Evolutionary conservation across 2,113 vertebrate species (phyloP), one percentile per base, ranked within the genome.

Genomic region (Leuciscus idus): DNA sequence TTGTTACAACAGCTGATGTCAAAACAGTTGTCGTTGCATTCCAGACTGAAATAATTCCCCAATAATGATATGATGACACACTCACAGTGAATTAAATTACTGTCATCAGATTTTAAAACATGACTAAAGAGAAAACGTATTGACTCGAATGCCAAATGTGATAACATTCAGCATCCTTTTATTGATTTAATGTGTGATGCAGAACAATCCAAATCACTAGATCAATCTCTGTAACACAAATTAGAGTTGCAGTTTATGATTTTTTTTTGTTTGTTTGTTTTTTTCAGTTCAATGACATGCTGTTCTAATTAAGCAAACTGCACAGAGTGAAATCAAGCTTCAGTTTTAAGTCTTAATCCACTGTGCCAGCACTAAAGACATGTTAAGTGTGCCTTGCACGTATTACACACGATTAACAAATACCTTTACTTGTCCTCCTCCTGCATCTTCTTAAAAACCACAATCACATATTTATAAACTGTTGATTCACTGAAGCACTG

Each of bases 21-120:
- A 62, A 80, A 62, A 80, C 57, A 43, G 3, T 30, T 52, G 2
- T 36, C 7, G 10, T 4, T 57, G 26, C 17, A 43, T 80, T 59
- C 36, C 23, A 30, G 46, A 80, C 15, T 30, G 11, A 28, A 81
- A 43, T 0, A 26, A 62, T 43, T 21, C 52, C 36, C 36, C 23
- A 28, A 64, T 50, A 30, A 30, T 33, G 30, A 48, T 48, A 9
- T 23, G 6, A 12, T 74, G 46, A 66, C 55, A 89, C 7, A 26
- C 68, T 74, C 64, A 72, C 64, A 36, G 70, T 11, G 61, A 89
- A 88, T 84, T 30, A 55, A 84, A 84, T 87, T 85, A 89, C 73
- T 15, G 48, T 50, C 68, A 86, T 86, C 28, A 83, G 79, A 75
- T 81, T 36, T 23, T 76, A 70, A 77, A 68, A 81, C 7, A 10